These are phyloP conservation scores for Cheilosia vulpina DNA, from an alignment of 2,888 invertebrate genomes.

Conservation along the genomic window DNA sequence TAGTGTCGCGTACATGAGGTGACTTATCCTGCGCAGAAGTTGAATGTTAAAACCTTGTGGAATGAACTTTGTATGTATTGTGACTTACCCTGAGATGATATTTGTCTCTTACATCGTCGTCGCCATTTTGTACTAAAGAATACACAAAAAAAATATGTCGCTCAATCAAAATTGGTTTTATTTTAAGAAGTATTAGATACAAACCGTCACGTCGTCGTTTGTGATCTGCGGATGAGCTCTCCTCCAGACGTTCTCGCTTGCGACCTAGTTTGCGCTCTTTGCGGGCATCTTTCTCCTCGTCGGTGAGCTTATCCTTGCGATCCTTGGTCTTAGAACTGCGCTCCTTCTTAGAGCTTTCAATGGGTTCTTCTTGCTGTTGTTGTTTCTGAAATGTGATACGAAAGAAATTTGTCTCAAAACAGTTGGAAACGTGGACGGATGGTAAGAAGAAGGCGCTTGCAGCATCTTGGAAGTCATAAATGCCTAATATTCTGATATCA, in stretches of 20 bases:
- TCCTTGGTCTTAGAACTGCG: conserved; percentile 85
- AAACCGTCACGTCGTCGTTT: conserved; percentile 92
- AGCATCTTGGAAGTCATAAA: conserved; percentile 25
- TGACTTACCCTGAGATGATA: conserved; percentile 89
- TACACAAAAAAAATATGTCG: conserved; percentile 42
- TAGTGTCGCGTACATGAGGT: conserved; percentile 87
- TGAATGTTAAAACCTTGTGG: conserved; percentile 56
- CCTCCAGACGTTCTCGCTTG: conserved; percentile 91
- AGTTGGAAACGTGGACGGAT: neutral
- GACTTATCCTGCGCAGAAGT: conserved; percentile 89
- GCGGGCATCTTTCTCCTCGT: conserved; percentile 91
- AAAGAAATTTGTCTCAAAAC: conserved; percentile 45
- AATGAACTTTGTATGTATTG: conserved; percentile 61
- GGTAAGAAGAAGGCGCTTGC: conserved; percentile 15
- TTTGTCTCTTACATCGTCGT: conserved; percentile 90
- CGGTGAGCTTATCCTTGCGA: conserved; percentile 87
- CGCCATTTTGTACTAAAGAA: conserved; percentile 87
- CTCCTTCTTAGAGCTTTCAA: conserved; percentile 84
- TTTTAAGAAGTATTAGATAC: conserved; percentile 52
- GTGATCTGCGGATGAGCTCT: conserved; percentile 87
- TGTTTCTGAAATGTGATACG: conserved; percentile 80
- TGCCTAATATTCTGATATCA: conserved; percentile 30
- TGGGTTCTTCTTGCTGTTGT: conserved; percentile 78
- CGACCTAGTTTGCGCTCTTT: conserved; percentile 92
- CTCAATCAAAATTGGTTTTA: conserved; percentile 8